phyloP scores from a whole-genome alignment of 1,140 invertebrate species.

The Drosophila pandora region DNA sequence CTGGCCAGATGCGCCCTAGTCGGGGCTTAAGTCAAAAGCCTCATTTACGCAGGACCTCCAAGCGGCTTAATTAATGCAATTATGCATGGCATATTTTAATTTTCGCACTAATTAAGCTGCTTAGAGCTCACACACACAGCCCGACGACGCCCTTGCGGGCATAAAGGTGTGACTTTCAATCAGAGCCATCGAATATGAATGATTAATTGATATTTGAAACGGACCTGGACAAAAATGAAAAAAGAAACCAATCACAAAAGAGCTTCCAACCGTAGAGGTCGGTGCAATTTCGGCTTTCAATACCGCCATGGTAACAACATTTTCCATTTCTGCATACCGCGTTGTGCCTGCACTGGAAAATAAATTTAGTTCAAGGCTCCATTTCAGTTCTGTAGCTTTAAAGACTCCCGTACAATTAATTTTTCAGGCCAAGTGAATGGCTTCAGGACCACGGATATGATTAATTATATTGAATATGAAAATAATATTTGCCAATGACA shows the following conservation, averaged over 20 bases:
- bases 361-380: background rate
- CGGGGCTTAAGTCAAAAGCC: constrained; percentile 34
- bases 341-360: background rate
- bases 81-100: constrained; percentile 36
- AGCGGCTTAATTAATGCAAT: constrained; percentile 47
- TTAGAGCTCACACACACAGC: constrained; percentile 7
- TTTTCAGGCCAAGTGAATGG: too few relatives aligned
- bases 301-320: constrained; percentile 23
- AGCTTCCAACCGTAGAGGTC: background rate
- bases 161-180: constrained; percentile 10
- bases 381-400: too few relatives aligned
- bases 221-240: constrained; percentile 12
- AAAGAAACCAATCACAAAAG: constrained; percentile 39
- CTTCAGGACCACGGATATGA: background rate
- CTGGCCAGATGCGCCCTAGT: constrained; percentile 3
- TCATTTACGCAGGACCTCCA: constrained; percentile 25
- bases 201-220: constrained; percentile 61
- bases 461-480: background rate
- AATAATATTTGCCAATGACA: background rate
- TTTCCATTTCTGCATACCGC: background rate
- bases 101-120: constrained; percentile 52
- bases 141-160: background rate
- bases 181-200: constrained; percentile 30
- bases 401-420: too few relatives aligned
- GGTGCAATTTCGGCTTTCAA: constrained; percentile 32